These are phyloP conservation scores for Passer domesticus DNA, from an alignment of 2,113 vertebrate species.

Conservation along the genomic window DNA sequence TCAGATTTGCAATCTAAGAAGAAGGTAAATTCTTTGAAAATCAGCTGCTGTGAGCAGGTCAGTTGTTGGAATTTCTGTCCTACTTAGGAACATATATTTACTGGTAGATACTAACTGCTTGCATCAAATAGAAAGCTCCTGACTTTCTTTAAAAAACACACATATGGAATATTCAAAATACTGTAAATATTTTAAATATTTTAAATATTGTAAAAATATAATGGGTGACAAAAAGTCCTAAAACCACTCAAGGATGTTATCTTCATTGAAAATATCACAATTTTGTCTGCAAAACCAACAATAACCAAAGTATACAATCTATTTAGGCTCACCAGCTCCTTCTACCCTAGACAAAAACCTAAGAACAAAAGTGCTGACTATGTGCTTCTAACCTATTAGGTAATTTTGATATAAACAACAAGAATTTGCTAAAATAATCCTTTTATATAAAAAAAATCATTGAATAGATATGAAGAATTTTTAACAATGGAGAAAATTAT, in stretches of 20 bases:
- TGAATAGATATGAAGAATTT: not conserved
- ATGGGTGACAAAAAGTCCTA: not conserved
- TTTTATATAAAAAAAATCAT: not conserved
- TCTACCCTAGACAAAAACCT: not conserved
- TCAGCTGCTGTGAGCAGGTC: not conserved
- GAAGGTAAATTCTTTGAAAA: not conserved
- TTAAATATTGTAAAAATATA: not conserved
- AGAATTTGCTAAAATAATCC: not conserved
- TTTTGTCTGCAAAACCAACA: not conserved
- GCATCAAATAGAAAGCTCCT: not conserved
- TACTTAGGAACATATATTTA: not conserved
- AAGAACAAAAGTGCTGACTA: not conserved
- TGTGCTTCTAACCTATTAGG: not conserved
- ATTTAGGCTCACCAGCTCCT: not conserved
- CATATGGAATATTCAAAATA: not conserved
- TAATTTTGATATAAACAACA: not conserved
- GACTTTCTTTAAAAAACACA: not conserved
- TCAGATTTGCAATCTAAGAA: not conserved
- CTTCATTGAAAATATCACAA: not conserved
- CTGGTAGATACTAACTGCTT: not conserved
- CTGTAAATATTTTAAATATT: not conserved
- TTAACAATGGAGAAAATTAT: not conserved
- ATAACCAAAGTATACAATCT: not conserved
- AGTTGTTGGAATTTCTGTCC: not conserved
- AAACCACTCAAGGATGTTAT: not conserved